These are phyloP conservation scores for Pollenia labialis DNA, from an alignment of 2,888 invertebrate genomes.

Conservation along the genomic window DNA sequence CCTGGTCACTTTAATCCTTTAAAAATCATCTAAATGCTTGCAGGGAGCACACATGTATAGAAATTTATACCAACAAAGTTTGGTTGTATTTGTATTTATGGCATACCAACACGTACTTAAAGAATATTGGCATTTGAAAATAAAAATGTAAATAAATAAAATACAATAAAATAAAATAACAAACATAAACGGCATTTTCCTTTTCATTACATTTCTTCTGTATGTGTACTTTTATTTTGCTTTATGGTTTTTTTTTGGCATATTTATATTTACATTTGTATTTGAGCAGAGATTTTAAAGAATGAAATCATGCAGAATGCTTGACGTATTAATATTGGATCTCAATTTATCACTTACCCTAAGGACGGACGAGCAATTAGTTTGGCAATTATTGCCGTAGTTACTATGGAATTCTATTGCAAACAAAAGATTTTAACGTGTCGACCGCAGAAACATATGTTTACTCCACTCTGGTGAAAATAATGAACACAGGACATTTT, in stretches of 20 bases:
- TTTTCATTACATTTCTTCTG: slow-evolving; percentile 29
- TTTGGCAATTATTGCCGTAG: too few species aligned
- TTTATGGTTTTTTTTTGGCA: slow-evolving; percentile 47
- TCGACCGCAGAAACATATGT: too few species aligned
- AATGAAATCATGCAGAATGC: not conserved
- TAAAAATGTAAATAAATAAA: slow-evolving; percentile 71
- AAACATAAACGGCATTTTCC: slow-evolving; percentile 69
- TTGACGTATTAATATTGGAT: not conserved
- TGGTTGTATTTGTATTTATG: slow-evolving; percentile 69
- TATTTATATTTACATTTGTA: slow-evolving; percentile 36
- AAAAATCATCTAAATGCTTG: too few species aligned
- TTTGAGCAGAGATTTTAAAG: slow-evolving; percentile 13
- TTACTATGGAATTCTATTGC: too few species aligned
- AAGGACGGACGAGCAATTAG: too few species aligned
- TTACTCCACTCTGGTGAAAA: too few species aligned
- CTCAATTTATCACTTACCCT: too few species aligned
- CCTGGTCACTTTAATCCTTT: too few species aligned
- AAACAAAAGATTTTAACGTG: too few species aligned
- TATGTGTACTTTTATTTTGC: slow-evolving; percentile 15
- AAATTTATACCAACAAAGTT: slow-evolving; percentile 75
- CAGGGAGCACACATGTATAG: not conserved
- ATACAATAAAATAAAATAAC: slow-evolving; percentile 70
- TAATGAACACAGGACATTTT: not conserved
- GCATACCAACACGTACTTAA: slow-evolving; percentile 74
- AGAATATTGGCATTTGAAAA: slow-evolving; percentile 73